phyloP scores from a whole-genome alignment of 1,140 invertebrate genomes.

The Apis mellifera region DNA sequence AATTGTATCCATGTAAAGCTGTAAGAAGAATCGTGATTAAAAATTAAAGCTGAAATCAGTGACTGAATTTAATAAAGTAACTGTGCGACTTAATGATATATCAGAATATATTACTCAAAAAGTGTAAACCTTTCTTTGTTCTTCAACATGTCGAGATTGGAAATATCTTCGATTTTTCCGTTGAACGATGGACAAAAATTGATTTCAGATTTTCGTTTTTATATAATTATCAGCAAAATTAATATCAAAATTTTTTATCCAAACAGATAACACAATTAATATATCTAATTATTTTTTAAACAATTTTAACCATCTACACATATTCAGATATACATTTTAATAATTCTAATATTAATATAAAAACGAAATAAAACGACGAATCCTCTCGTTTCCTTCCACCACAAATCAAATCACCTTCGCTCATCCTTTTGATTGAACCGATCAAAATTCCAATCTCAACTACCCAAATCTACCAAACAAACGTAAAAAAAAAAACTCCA shows the following conservation, averaged over 20 bases:
- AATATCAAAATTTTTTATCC: too few species aligned
- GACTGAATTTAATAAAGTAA: background rate
- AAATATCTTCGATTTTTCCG: background rate
- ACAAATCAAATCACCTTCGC: background rate
- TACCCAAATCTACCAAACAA: background rate
- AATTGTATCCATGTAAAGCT: constrained; percentile 3
- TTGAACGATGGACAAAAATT: background rate
- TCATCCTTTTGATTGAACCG: background rate
- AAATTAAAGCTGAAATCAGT: background rate
- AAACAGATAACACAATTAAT: too few species aligned
- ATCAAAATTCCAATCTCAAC: background rate
- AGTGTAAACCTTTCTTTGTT: background rate
- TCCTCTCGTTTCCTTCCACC: background rate
- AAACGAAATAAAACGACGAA: too few species aligned
- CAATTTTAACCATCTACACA: too few species aligned
- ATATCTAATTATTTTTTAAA: too few species aligned
- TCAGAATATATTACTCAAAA: background rate
- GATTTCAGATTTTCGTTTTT: too few species aligned
- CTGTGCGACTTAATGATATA: background rate
- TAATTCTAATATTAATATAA: too few species aligned
- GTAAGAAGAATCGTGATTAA: background rate
- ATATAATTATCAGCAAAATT: too few species aligned
- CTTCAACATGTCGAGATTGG: background rate
- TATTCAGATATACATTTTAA: too few species aligned
- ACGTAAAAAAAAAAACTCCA: too few species aligned